Base-by-base conservation (phyloP, 2,888 invertebrate species). In the Crematogaster levior region DNA sequence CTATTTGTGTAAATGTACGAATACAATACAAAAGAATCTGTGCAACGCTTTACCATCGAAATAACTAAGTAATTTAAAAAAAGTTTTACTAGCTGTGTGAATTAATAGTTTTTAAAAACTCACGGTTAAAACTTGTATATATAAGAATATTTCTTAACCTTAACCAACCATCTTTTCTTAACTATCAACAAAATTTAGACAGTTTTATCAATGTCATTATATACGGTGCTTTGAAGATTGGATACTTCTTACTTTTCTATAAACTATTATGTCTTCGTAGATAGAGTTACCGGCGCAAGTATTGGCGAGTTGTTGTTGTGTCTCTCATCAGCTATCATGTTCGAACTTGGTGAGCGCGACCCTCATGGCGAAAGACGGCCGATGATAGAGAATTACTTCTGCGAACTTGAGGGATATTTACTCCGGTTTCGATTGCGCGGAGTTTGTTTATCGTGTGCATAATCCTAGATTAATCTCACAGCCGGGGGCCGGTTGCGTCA, bases 241-340 rank as follows among this genome's bases (percentile, higher is more conserved):
- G 21, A 53, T 58, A 79, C 21, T 56, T 65, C 77, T 63, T 61
- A 53, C 68, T 53, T 66, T 66, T 60, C 48, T 81, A 46, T 74
- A 85, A 86, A 86, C 82, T 84, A 83, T 86, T n/a, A 34, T 34
- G 3, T 34, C 81, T 89, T 79, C 81, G 73, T 81, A 83, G 68
- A 30, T 18, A 24, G 18, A 40, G 9, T n/a, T 0, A 27, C 1
- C 9, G 9, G n/a, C n/a, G n/a, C n/a, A n/a, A n/a, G n/a, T n/a
- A n/a, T n/a, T n/a, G n/a, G n/a, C n/a, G n/a, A n/a, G n/a, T n/a
- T n/a, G n/a, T n/a, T n/a, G n/a, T n/a, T n/a, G n/a, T 18, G 15
- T 60, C 6, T 46, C 15, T 73, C n/a, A 21, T 34, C 46, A 15
- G 24, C 1, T 18, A 48, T 34, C 24, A 74, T 56, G 3, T 48